A percentile compares a stretch with the other conserved stretches of the same genome.
Evolutionary conservation across 1,140 invertebrate genomes (phyloP).

Genomic region (Trialeurodes vaporariorum): DNA sequence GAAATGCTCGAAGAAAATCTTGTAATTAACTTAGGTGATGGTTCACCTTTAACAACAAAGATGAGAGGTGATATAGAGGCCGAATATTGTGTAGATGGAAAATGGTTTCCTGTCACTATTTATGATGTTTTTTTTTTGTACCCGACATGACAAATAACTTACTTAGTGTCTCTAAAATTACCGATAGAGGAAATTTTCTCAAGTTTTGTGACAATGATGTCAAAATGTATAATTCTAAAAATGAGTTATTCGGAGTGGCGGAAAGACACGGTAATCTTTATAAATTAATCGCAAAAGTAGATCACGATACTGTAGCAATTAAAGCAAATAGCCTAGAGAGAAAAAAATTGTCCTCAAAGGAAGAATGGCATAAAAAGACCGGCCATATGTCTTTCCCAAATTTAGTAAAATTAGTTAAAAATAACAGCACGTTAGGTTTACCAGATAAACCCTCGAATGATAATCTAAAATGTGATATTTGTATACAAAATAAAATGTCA

Average conservation of each 20-base stretch:
- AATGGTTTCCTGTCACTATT: too few relatives aligned
- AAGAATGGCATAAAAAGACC: slow-evolving; percentile 8
- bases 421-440: background rate
- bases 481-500: background rate
- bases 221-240: background rate
- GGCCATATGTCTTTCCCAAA: background rate
- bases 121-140: too few relatives aligned
- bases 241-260: background rate
- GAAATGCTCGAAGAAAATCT: too few relatives aligned
- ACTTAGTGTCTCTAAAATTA: background rate
- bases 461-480: background rate
- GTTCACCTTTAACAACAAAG: too few relatives aligned
- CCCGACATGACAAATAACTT: slow-evolving; percentile 4
- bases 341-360: slow-evolving; percentile 19
- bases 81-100: too few relatives aligned
- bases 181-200: background rate
- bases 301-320: background rate
- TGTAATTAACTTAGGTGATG: too few relatives aligned
- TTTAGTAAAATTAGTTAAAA: background rate
- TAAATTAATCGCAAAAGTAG: background rate
- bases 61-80: too few relatives aligned
- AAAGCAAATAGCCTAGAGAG: background rate
- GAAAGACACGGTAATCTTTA: background rate
- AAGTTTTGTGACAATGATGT: background rate
- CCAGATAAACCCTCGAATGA: background rate